Evolutionary conservation across 2,113 vertebrate species (phyloP), one percentile per base, ranked within the genome.

Genomic region (Corythaixoides concolor): DNA sequence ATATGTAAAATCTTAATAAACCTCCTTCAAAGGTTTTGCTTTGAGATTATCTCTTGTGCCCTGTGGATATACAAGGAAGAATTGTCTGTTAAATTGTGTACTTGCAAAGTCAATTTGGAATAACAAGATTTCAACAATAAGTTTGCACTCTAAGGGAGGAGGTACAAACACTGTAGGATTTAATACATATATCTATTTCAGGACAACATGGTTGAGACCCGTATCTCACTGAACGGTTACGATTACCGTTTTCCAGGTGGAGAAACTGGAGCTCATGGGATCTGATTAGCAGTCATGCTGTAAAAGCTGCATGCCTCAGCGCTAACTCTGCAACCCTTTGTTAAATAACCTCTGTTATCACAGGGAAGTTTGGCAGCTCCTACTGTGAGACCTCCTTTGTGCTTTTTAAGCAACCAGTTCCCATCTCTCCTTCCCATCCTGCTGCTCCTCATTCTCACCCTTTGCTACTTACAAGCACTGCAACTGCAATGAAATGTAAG

Each of bases 41-140:
- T 83, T 77, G 74, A 93, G 86, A 92, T 91, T 92, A 39, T 94
- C 35, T 93, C 50, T 75, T 45, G 62, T 86, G 90, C 93, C 94
- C 81, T 2, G 32, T 95, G 94, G 96, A 83, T 82, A 95, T 91
- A 78, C 1, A 19, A 88, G 80, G 56, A 84, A 72, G 66, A 86
- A 74, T 79, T 83, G 83, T 80, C 52, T 76, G 63, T 47, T 89
- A 78, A 68, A 85, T 83, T 92, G 77, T 89, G 74, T 93, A 33
- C 80, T 92, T 93, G 90, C 60, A 45, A 85, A 96, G 52, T 53
- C 83, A 79, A n/a, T 95, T 91, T 94, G 86, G 49, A 96, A 78
- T 85, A 96, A 96, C 83, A 95, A 72, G 85, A 78, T 95, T 93
- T 79, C 84, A 76, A 26, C 73, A 74, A 50, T n/a, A 89, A 84